Evolutionary conservation across 2,113 vertebrate species (phyloP).

Genomic region (Thamnaconus septentrionalis): DNA sequence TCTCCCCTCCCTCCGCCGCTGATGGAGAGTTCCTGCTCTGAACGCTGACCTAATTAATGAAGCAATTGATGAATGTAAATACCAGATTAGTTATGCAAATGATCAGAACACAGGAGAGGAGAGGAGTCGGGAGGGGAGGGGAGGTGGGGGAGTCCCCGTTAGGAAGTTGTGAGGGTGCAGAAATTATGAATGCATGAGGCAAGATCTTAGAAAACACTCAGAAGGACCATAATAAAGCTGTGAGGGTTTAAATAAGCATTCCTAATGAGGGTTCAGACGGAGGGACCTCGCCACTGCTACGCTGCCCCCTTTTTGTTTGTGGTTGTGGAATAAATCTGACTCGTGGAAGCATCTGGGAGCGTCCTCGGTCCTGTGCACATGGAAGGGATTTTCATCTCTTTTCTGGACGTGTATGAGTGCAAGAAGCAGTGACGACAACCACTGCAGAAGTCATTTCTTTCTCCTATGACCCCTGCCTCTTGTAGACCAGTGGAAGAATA

Average conservation of each 20-base stretch:
- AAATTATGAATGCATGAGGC: conserved; percentile 65
- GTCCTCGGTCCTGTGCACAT: too few species aligned
- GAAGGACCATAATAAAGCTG: background rate
- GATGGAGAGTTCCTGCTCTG: conserved; percentile 69
- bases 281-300: too few species aligned
- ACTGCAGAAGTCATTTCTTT: too few species aligned
- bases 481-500: too few species aligned
- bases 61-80: conserved; percentile 77
- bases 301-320: too few species aligned
- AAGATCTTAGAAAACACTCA: conserved; percentile 1
- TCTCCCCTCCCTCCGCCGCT: conserved; percentile 22
- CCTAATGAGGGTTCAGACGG: background rate
- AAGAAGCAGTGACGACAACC: too few species aligned
- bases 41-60: conserved; percentile 79
- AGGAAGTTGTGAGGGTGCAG: conserved; percentile 58
- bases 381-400: too few species aligned
- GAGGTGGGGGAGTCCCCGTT: conserved; percentile 53
- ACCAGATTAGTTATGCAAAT: conserved; percentile 75
- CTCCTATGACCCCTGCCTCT: too few species aligned
- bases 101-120: conserved; percentile 38
- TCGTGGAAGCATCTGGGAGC: too few species aligned
- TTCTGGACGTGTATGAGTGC: too few species aligned
- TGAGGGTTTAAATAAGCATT: background rate
- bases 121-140: conserved; percentile 4
- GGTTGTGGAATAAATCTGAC: too few species aligned